Evolutionary conservation across 2,113 vertebrate species (phyloP).

Genomic region (Stomatorhinus ivindoensis): DNA sequence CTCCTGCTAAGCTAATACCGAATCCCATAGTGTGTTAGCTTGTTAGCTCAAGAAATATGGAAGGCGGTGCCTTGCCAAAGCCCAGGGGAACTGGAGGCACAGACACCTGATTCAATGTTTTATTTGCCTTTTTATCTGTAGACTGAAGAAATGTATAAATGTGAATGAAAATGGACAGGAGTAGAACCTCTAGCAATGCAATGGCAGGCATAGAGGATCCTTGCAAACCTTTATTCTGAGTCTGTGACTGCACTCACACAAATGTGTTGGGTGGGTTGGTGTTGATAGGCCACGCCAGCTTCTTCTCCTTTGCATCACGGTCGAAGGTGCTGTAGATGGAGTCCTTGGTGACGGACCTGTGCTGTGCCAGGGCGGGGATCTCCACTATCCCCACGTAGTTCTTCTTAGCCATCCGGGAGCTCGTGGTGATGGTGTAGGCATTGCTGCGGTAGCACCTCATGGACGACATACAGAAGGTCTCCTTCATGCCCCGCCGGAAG

Average conservation of each 20-base stretch:
- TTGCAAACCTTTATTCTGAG: background rate
- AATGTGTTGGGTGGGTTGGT: conserved; percentile 84
- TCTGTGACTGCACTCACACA: conserved; percentile 53
- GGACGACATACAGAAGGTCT: conserved; percentile 92
- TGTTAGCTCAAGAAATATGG: background rate
- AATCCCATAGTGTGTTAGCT: background rate
- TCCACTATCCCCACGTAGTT: conserved; percentile 87
- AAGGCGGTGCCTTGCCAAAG: background rate
- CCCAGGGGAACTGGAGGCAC: background rate
- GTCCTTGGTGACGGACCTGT: conserved; percentile 68
- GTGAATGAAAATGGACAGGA: background rate
- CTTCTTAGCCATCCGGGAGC: conserved; percentile 87
- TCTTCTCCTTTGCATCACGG: conserved; percentile 80
- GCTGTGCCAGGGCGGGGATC: conserved; percentile 49
- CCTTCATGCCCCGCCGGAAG: conserved; percentile 83
- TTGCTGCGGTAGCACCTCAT: conserved; percentile 95
- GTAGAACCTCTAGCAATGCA: background rate
- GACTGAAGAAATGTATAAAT: background rate
- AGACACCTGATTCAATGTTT: background rate
- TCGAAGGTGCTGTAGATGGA: conserved; percentile 75
- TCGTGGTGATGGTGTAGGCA: conserved; percentile 88
- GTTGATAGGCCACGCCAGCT: conserved; percentile 83
- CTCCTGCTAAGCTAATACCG: background rate
- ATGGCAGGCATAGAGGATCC: background rate
- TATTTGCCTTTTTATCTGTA: background rate